Conservation (phyloP, 2,113 vertebrate genomes). For the Ginglymostoma cirratum region DNA sequence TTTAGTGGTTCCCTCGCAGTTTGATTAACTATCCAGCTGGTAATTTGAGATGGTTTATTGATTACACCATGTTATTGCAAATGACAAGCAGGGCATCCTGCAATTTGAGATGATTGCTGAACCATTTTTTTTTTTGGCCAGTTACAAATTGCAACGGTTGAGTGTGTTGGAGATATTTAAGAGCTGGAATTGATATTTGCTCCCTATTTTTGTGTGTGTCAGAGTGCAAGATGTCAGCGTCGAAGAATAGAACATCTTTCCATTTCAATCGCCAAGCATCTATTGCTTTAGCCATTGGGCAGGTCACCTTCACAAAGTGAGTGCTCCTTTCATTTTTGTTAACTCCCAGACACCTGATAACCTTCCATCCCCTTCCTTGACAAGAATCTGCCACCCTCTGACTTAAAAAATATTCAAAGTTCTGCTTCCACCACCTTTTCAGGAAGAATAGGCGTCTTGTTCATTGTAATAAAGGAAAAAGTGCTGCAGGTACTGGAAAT, state of each 20-base stretch:
- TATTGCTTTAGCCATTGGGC: not conserved
- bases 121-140: not conserved
- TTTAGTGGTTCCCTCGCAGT: slow-evolving; percentile 14
- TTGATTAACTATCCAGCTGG: slow-evolving; percentile 32
- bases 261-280: not conserved
- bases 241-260: not conserved
- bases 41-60: slow-evolving; percentile 19
- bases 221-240: not conserved
- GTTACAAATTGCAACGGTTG: slow-evolving; percentile 23
- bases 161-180: slow-evolving; percentile 16
- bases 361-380: not conserved
- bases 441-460: too few relatives aligned
- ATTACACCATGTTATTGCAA: slow-evolving; percentile 30
- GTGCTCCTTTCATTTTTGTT: not conserved
- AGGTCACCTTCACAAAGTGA: not conserved
- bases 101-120: slow-evolving; percentile 22
- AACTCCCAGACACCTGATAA: not conserved
- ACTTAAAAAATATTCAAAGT: too few relatives aligned
- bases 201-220: not conserved
- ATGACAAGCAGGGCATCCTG: slow-evolving; percentile 24
- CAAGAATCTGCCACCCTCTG: too few relatives aligned
- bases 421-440: too few relatives aligned
- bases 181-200: not conserved
- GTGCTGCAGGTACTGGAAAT: too few relatives aligned
- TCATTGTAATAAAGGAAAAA: too few relatives aligned